These are phyloP conservation scores for Epistrophe grossulariae DNA, from an alignment of 2,888 invertebrate genomes.

Conservation along the genomic window DNA sequence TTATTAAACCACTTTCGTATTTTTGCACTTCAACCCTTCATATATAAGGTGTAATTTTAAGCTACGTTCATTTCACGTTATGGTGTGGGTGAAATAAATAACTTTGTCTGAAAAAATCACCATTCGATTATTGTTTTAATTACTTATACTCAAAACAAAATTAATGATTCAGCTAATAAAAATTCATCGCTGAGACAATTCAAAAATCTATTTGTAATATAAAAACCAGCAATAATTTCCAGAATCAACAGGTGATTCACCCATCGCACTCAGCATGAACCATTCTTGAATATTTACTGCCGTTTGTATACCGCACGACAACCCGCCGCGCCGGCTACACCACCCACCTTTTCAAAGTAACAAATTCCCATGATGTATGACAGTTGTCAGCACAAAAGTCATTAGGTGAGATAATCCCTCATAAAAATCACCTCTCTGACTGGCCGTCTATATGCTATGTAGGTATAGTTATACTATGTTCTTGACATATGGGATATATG, in stretches of 20 bases:
- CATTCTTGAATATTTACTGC: slow-evolving; percentile 9
- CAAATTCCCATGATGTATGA: slow-evolving; percentile 72
- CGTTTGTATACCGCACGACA: neutral
- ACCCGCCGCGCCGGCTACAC: neutral
- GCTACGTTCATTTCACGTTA: neutral
- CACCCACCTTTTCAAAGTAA: slow-evolving; percentile 19
- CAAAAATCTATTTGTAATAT: slow-evolving; percentile 36
- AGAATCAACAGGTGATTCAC: slow-evolving; percentile 73
- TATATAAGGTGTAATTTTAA: neutral
- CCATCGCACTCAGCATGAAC: slow-evolving; percentile 32
- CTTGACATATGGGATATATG: neutral
- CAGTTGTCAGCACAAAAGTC: slow-evolving; percentile 75
- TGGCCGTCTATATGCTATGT: neutral
- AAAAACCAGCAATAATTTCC: slow-evolving; percentile 27
- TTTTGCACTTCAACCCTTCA: no score
- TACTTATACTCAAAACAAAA: slow-evolving; percentile 28
- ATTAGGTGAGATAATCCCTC: slow-evolving; percentile 76
- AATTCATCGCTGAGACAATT: slow-evolving; percentile 45
- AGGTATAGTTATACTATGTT: neutral
- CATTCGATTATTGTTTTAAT: slow-evolving; percentile 6
- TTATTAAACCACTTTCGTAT: no score
- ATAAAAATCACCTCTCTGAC: slow-evolving; percentile 65
- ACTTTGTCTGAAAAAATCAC: neutral
- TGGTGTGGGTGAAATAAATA: neutral
- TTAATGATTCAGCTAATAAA: slow-evolving; percentile 57